phyloP scores from a whole-genome alignment of 2,888 invertebrate species.

The Malthinus seriepunctatus region DNA sequence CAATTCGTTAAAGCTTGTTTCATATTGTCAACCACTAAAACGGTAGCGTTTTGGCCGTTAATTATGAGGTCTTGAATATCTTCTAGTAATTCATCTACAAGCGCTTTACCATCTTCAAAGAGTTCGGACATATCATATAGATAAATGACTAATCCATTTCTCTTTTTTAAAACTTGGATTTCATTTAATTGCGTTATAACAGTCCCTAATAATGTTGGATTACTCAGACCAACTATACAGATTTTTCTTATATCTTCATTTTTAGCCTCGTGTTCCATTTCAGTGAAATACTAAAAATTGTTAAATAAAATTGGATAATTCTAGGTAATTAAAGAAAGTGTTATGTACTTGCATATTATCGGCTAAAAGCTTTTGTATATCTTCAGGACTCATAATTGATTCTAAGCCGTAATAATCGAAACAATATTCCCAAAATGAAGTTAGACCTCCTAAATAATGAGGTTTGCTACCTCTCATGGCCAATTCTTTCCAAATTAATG shows the following conservation, averaged over 20 bases:
- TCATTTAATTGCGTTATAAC: conserved; percentile 43
- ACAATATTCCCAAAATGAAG: conserved; percentile 65
- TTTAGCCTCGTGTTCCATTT: conserved; percentile 8
- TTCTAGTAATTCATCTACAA: conserved; percentile 37
- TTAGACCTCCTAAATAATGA: conserved; percentile 62
- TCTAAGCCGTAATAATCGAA: conserved; percentile 61
- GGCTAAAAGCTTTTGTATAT: conserved; percentile 40
- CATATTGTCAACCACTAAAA: conserved; percentile 50
- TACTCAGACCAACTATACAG: conserved; percentile 43
- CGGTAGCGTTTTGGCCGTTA: conserved; percentile 17
- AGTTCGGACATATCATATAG: conserved; percentile 42
- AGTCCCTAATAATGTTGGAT: conserved; percentile 36
- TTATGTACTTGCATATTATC: conserved; percentile 41
- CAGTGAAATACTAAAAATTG: conserved; percentile 13
- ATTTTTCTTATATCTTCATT: conserved; percentile 28
- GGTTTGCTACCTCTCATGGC: conserved; percentile 59
- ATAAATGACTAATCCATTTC: conserved; percentile 40
- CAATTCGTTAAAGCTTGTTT: conserved; percentile 56
- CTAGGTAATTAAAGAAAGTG: neutral
- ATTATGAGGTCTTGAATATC: conserved; percentile 32
- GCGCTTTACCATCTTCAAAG: conserved; percentile 23
- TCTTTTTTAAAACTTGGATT: conserved; percentile 36
- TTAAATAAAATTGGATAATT: neutral
- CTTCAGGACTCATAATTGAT: conserved; percentile 43
- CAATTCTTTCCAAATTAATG: conserved; percentile 66